Percentiles rank a stretch among this genome's conserved stretches.
Conservation (phyloP, 2,113 vertebrate species). For the Loxodonta africana region DNA sequence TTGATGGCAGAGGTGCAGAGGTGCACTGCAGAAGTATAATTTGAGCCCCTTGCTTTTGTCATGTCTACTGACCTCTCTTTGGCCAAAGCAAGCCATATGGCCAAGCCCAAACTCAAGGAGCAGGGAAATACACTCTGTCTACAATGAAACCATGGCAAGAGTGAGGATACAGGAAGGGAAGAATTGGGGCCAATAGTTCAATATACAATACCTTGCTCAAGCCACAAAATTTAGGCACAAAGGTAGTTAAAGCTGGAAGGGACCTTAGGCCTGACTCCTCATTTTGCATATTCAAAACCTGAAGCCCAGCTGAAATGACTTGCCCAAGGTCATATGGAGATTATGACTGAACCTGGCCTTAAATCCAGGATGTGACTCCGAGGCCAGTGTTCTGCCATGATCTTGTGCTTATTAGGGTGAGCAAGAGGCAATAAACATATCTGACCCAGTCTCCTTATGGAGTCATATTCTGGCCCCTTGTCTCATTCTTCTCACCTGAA, state of each 20-base stretch:
- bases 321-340: neutral
- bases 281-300: constrained; percentile 22
- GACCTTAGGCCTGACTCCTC: neutral
- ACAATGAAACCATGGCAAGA: neutral
- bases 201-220: neutral
- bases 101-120: neutral
- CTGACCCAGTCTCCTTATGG: neutral
- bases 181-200: neutral
- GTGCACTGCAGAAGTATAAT: neutral
- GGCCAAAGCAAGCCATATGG: neutral
- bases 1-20: neutral
- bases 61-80: neutral
- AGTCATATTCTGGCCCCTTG: neutral
- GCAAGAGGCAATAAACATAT: neutral
- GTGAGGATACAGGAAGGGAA: neutral
- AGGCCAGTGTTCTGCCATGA: neutral
- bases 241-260: constrained; percentile 41
- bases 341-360: neutral
- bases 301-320: neutral
- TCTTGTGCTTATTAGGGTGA: neutral
- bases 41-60: constrained; percentile 5
- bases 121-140: neutral
- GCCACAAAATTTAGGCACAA: neutral
- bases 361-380: neutral
- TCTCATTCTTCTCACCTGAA: constrained; percentile 57